Evolutionary conservation across 2,888 invertebrate genomes (phyloP).

Genomic region (Nymphalis polychloros): DNA sequence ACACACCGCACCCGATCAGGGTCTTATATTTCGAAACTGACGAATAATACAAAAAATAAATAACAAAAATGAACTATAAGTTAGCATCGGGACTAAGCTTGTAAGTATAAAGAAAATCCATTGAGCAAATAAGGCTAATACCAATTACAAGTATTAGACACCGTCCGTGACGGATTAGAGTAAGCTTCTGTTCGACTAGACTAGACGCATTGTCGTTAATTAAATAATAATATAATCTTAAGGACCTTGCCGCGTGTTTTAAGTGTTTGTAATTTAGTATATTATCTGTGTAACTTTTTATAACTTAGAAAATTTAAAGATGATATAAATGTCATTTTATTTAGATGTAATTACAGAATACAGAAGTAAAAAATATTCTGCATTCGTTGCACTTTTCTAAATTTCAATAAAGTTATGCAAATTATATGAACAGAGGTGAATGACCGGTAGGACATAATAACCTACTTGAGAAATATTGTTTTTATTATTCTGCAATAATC

Average conservation of each 20-base stretch:
- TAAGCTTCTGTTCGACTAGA: constrained; percentile 35
- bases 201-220: constrained; percentile 30
- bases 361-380: neutral
- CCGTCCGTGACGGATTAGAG: constrained; percentile 43
- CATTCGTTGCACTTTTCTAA: neutral
- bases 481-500: constrained; percentile 54
- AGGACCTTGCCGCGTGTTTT: constrained; percentile 1
- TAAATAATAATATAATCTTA: constrained; percentile 29
- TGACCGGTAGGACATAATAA: constrained; percentile 61
- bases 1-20: no score
- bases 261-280: neutral
- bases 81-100: constrained; percentile 49
- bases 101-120: constrained; percentile 63
- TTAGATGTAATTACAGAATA: no score
- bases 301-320: no score
- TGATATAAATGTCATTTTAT: no score
- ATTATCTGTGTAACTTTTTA: neutral
- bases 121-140: constrained; percentile 72
- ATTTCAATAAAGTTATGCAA: neutral
- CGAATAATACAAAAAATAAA: neutral
- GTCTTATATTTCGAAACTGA: no score
- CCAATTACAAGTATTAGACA: constrained; percentile 77
- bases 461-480: constrained; percentile 53
- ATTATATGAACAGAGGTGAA: constrained; percentile 50
- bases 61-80: constrained; percentile 17